These are phyloP conservation scores for Ctenicera cuprea DNA, from an alignment of 2,888 invertebrate species.

Conservation along the genomic window DNA sequence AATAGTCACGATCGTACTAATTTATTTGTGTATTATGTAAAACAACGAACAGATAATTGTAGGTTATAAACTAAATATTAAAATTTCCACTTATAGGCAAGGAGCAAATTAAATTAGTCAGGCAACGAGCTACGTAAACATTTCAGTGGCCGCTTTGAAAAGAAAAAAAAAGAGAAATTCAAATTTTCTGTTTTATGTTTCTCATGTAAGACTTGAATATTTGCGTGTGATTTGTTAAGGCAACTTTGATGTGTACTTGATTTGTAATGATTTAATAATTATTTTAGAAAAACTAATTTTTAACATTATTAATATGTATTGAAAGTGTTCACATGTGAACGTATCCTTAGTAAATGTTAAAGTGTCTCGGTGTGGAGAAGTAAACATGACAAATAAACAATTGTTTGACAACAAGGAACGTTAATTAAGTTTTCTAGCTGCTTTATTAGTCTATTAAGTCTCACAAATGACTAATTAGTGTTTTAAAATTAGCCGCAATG, in stretches of 20 bases:
- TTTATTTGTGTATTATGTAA: conserved; percentile 49
- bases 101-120: conserved; percentile 38
- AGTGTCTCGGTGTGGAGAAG: neutral
- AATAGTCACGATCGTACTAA: conserved; percentile 44
- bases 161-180: no score
- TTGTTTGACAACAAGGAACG: conserved; percentile 42
- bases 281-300: no score
- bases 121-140: conserved; percentile 19
- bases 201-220: no score
- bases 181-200: no score
- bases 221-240: no score
- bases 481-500: conserved; percentile 57
- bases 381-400: conserved; percentile 14
- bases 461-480: conserved; percentile 59
- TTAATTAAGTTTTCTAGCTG: conserved; percentile 51
- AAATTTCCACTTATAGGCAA: conserved; percentile 23
- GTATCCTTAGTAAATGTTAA: neutral
- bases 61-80: conserved; percentile 33
- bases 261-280: no score
- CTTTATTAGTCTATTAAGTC: conserved; percentile 54
- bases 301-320: no score
- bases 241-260: no score
- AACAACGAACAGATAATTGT: conserved; percentile 41
- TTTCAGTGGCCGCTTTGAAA: neutral
- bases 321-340: neutral